Conservation (phyloP, 2,797 vertebrate species). For the Cuculus canorus region DNA sequence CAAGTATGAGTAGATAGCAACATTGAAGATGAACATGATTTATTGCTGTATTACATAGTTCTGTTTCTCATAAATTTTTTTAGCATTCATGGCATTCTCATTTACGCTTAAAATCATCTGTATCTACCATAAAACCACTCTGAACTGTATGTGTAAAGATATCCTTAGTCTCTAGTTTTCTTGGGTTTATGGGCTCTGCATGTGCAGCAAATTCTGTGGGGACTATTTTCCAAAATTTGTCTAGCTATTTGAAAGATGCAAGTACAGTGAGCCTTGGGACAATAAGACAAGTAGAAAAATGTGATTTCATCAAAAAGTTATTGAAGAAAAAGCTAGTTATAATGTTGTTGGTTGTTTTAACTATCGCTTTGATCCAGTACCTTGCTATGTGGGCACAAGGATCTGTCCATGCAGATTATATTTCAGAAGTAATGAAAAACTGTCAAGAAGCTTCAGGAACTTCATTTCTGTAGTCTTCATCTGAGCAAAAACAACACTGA, state of each 20-base stretch:
- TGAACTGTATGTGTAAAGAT: neutral
- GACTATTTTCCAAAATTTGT: slow-evolving; percentile 22
- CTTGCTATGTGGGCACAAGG: fast-evolving
- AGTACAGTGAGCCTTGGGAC: neutral
- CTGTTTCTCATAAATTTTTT: neutral
- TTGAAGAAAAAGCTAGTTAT: neutral
- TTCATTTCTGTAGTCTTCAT: neutral
- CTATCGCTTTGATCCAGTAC: neutral
- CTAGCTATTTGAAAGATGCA: neutral
- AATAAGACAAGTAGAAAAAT: slow-evolving; percentile 25
- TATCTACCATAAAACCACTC: neutral
- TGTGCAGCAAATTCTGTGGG: neutral
- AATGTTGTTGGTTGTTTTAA: neutral
- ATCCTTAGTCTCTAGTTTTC: neutral
- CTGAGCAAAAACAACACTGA: neutral
- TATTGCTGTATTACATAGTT: neutral
- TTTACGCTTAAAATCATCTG: neutral
- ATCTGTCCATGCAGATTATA: neutral
- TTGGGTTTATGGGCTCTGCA: neutral
- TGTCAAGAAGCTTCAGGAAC: neutral
- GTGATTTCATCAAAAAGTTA: neutral
- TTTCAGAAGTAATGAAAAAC: neutral
- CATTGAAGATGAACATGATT: neutral
- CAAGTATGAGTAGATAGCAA: neutral
- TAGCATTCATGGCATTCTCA: neutral